Percentiles rank a stretch among this genome's conserved stretches.
These are phyloP conservation scores for Xylophagus ater DNA, from an alignment of 2,888 invertebrate species.

Conservation along the genomic window DNA sequence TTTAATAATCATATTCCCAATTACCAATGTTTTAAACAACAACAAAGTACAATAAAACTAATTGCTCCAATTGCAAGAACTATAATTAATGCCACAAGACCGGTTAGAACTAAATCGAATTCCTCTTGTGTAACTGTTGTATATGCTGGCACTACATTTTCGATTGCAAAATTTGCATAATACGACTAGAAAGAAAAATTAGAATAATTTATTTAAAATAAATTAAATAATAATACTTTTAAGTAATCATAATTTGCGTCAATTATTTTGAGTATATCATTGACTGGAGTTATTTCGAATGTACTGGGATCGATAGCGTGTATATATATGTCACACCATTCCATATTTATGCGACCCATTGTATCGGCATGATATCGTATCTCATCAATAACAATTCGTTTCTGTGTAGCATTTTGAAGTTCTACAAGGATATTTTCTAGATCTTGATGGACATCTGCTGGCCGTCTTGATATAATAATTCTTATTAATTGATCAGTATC, in stretches of 20 bases:
- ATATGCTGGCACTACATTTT: conserved; percentile 61
- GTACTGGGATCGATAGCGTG: conserved; percentile 66
- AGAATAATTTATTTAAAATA: background rate
- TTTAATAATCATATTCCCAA: too few relatives aligned
- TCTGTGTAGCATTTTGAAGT: conserved; percentile 63
- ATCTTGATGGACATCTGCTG: conserved; percentile 61
- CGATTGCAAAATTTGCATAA: conserved; percentile 61
- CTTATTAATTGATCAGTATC: conserved; percentile 73
- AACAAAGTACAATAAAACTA: conserved; percentile 77
- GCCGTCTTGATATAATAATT: conserved; percentile 72
- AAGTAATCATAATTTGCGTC: conserved; percentile 78
- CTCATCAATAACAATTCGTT: conserved; percentile 68
- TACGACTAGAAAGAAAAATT: conserved; percentile 39
- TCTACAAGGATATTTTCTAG: conserved; percentile 59
- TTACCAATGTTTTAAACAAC: conserved; percentile 76
- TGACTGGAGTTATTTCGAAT: conserved; percentile 64
- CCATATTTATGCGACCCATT: conserved; percentile 39
- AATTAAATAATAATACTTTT: conserved; percentile 41
- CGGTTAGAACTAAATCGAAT: conserved; percentile 77
- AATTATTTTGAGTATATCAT: conserved; percentile 65
- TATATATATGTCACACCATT: conserved; percentile 74
- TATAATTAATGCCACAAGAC: conserved; percentile 71
- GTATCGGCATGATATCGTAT: conserved; percentile 62
- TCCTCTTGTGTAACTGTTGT: conserved; percentile 56
- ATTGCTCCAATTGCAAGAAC: conserved; percentile 77